Evolutionary conservation across 2,113 vertebrate genomes (phyloP), one percentile per base, ranked within the genome.

Genomic region (Nycticorax nycticorax): DNA sequence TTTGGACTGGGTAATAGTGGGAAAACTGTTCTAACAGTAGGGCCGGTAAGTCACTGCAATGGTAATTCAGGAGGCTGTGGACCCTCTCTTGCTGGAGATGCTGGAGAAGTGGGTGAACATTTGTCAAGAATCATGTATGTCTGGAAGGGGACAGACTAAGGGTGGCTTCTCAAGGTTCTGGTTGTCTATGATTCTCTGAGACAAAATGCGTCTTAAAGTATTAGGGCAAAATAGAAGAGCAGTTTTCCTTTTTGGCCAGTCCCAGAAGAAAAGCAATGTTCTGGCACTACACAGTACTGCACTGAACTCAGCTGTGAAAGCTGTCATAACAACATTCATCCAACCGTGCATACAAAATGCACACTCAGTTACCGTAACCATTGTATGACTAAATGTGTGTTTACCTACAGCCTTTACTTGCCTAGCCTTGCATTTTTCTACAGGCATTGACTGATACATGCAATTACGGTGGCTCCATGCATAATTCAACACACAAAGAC

Each of bases 361-460:
- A 94, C 67, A n/a, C 63, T 92, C 86, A 27, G 74, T 94, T 89
- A 83, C 82, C 14, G 5, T 52, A 83, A 80, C 90, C 57, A 83
- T 2, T 9, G 8, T 53, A 63, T 69, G 92, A 69, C 90, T 84
- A 83, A 94, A 92, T 76, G 43, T 90, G 88, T 93, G 72, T 88
- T 97, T 96, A 95, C 88, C 90, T 83, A 76, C 93, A 93, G 75
- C 50, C 64, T 14, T 77, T 93, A 74, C 78, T 77, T 41, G 1
- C 88, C 59, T 62, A 92, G 63, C 82, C 85, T 93, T 83, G 90
- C 88, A 53, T 90, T 95, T 74, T 89, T 87, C 53, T 93, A 82
- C 73, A 93, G 82, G 67, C 88, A 88, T 67, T 97, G 94, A 96
- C 85, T 93, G 96, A 96, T 96, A 88, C 3, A 2, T 73, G 80